Evolutionary conservation across 2,113 vertebrate species (phyloP), one percentile per base, ranked within the genome.

Genomic region (Nesogale talazaci): DNA sequence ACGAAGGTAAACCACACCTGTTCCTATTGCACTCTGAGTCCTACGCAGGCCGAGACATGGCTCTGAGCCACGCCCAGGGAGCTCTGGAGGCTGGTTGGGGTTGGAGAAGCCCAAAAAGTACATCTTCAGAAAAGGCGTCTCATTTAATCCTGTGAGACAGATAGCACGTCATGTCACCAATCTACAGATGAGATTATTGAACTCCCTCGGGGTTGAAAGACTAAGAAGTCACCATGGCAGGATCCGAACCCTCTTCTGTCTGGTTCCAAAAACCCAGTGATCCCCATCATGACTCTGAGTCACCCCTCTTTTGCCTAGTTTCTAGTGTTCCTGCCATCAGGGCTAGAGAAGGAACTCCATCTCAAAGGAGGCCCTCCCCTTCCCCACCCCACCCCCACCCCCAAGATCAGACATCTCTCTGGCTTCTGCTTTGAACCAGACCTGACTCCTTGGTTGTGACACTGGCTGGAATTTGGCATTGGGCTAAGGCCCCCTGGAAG

Each of bases 201-300:
- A 40, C 69, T 38, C 63, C 20, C 11, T 69, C 69, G 42, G 83
- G 25, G 61, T 31, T 63, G 52, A 23, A 12, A 15, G n/a, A 40
- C 6, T 78, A 38, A 84, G 20, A 46, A 8, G 31, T 11, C 3
- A 2, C 67, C 56, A n/a, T 67, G 25, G 7, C 70, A 85, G 75
- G 22, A 92, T 67, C 29, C n/a, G 19, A 93, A 88, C 10, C n/a
- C 56, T 36, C 7, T 65, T 77, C 90, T 65, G 1, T 69, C 52
- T 86, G 78, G 59, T 59, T 72, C 61, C 74, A 61, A 88, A 87
- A 25, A n/a, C n/a, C n/a, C n/a, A n/a, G n/a, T n/a, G n/a, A n/a
- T n/a, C n/a, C n/a, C n/a, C n/a, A n/a, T 31, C 38, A 65, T 12
- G 15, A 46, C 74, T 67, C 34, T 80, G 59, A 72, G 40, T 4